Base-by-base conservation (phyloP, 2,888 invertebrate species). In the Mayetiola destructor region DNA sequence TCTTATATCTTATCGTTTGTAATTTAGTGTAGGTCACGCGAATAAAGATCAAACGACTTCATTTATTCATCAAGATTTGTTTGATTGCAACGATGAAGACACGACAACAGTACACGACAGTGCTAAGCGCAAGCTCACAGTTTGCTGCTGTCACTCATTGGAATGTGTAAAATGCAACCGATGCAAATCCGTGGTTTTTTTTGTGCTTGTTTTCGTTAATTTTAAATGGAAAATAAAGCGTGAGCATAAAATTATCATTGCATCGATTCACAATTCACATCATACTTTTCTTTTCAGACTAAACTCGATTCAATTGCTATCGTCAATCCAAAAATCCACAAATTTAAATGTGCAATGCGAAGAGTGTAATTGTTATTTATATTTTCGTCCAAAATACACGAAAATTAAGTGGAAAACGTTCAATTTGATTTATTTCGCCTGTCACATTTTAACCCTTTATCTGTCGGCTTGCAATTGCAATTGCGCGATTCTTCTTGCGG, bases 371-470 rank as follows among this genome's bases (percentile, higher is more conserved):
- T n/a, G n/a, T n/a, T n/a, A n/a, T n/a, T n/a, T n/a, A n/a, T n/a
- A n/a, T n/a, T n/a, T n/a, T n/a, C n/a, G n/a, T n/a, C n/a, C n/a
- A n/a, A n/a, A n/a, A n/a, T n/a, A n/a, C n/a, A n/a, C n/a, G n/a
- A n/a, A n/a, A n/a, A n/a, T n/a, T n/a, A n/a, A n/a, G n/a, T n/a
- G 9, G 3, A 14, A 48, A 48, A 12, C 16, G 27, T 48, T 48
- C 48, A 48, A 48, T 48, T 48, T 48, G 48, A 48, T 48, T 48
- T 48, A 48, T 48, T 48, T 48, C 48, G 48, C 48, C 27, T 48
- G 48, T 48, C 48, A 48, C 48, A n/a, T n/a, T 48, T 48, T 48
- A 48, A 48, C 48, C 48, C n/a, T n/a, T 48, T 48, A 48, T 48
- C 48, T 48, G 48, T 48, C 48, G 48, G 48, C 32, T 27, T n/a